Evolutionary conservation across 2,888 invertebrate genomes (phyloP), one percentile per base, ranked within the genome.

Genomic region (Apoda limacodes): DNA sequence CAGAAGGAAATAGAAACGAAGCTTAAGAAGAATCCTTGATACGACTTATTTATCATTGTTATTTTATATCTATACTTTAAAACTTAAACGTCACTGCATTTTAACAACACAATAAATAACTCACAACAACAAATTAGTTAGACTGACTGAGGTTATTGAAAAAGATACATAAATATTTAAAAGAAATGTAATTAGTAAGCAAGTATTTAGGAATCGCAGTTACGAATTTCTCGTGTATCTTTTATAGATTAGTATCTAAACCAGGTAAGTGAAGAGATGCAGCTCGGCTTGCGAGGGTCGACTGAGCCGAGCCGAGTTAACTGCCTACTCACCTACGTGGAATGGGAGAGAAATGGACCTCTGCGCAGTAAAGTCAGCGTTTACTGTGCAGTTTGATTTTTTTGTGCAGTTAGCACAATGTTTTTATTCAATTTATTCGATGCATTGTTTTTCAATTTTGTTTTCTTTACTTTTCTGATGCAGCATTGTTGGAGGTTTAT

Each of bases 1-100:
- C 78, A 76, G 50, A 80, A 72, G 42, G 80, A 75, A 42, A 80
- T 71, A 22, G 80, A 78, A 50, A 78, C 53, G 45, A 78, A 72
- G 60, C 78, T 78, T 39, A 78, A 53, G 55, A 80, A 65, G 48
- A 78, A 60, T 46, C 78, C 74, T 55, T 80, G 78, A 52, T 67
- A 76, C 54, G 58, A 69, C 68, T 72, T 76, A 54, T 55, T 71
- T 54, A 76, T 70, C 78, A 76, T 78, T 43, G 54, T 61, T 63
- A 43, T 51, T 50, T 52, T 53, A 17, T 38, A 24, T 32, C 12
- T 7, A 34, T 35, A 35, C 30, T 31, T 13, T 23, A 32, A 10
- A 28, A 22, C 19, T 22, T 22, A 35, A 17, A 32, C 20, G 6
- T 28, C 32, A 35, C 17, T 17, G 7, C 17, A 17, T 17, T 17